Conservation (phyloP, 30 jellyfish, hydroid and myxozoan genomes). For the Hydractinia symbiolongicarpus region DNA sequence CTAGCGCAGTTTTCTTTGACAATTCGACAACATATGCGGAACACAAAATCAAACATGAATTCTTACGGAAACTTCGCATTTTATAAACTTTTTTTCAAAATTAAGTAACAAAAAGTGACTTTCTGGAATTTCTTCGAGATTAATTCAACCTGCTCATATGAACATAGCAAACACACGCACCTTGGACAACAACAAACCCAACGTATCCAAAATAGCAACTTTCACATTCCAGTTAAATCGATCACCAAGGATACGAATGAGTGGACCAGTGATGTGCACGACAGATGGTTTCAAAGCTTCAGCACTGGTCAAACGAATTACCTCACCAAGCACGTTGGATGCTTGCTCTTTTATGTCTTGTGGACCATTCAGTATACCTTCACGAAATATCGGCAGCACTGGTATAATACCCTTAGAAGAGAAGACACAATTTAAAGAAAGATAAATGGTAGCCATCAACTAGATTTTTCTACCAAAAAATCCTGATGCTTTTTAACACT, state of each 20-base stretch:
- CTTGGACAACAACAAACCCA: conserved; percentile 61
- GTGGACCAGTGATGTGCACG: conserved; percentile 89
- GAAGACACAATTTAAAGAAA: neutral
- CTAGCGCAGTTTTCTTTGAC: too few species aligned
- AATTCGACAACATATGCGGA: too few species aligned
- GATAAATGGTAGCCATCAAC: neutral
- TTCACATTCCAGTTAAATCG: conserved; percentile 83
- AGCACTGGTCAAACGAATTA: conserved; percentile 70
- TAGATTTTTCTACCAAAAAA: too few species aligned
- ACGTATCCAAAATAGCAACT: conserved; percentile 77
- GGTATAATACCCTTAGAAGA: conserved; percentile 82
- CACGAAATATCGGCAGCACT: conserved; percentile 79
- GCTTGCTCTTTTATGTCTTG: conserved; percentile 93
- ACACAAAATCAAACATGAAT: too few species aligned
- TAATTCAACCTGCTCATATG: too few species aligned
- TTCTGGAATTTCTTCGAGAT: too few species aligned
- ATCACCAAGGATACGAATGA: conserved; percentile 88
- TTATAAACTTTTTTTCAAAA: too few species aligned
- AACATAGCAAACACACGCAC: conserved; percentile 23
- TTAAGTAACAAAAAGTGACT: too few species aligned
- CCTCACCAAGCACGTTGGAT: conserved; percentile 73
- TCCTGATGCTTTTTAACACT: too few species aligned
- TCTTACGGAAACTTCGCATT: too few species aligned
- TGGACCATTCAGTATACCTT: conserved; percentile 81
- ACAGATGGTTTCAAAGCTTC: conserved; percentile 90